Evolutionary conservation across 2,113 vertebrate genomes (phyloP), one percentile per base, ranked within the genome.

Genomic region (Pipra filicauda): DNA sequence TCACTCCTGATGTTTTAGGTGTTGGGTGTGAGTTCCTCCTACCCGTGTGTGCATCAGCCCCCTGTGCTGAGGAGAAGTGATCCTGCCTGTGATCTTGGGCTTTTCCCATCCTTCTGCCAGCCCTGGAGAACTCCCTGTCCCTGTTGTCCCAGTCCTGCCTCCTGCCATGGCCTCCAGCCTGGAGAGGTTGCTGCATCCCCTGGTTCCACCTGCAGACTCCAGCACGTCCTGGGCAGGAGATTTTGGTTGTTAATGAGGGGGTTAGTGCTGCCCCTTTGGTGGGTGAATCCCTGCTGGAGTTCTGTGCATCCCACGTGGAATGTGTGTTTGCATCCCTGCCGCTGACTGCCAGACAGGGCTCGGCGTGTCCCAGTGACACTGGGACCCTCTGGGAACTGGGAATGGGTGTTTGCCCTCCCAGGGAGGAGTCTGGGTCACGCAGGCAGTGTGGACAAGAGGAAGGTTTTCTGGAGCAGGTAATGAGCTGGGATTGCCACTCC

Each of bases 281-380:
- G 44, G 9, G 6, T 19, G 41, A 0, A 0, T 59, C 46, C 33
- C 69, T 49, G 59, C 28, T 5, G 2, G 59, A 15, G n/a, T 43
- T 13, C 14, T 0, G 0, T 24, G 65, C n/a, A 24, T 33, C 55
- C 41, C 75, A 22, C n/a, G 0, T 4, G 26, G 41, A 49, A 6
- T 9, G 15, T 31, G 31, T 3, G 4, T 39, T 43, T 16, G 44
- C 51, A 8, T 15, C 54, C 39, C 21, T 26, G 35, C 23, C 23
- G 6, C 1, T 5, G 19, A 11, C 9, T 20, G 43, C 49, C 17
- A 4, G 31, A 30, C 2, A 8, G 66, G 64, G 59, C 22, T 37
- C 49, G 4, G 66, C 2, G 18, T 18, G 5, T 52, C 31, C 26
- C 37, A 17, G 11, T 15, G 59, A 28, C 39, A 12, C n/a, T 14